Base-by-base conservation (phyloP, 2,113 vertebrate species). In the Poeciliopsis occidentalis region DNA sequence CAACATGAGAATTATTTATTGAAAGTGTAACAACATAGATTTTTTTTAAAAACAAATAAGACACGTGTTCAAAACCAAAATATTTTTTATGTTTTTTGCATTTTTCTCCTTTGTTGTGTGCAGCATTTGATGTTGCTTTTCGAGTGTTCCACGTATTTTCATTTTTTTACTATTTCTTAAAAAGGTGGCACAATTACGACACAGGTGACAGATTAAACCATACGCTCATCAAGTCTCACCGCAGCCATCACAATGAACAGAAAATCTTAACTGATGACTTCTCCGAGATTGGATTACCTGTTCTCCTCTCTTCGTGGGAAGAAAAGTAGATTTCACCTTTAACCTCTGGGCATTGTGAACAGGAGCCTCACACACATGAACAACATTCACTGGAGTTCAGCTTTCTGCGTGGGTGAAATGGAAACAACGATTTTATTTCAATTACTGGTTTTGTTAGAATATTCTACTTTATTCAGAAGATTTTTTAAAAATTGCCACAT, bases 251-350 rank as follows among this genome's bases (percentile, higher is more conserved):
- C 91, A 92, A 88, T 84, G 84, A 83, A 76, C 73, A 79, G 75
- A 75, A 85, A 85, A 84, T 89, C 82, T 82, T 76, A 78, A 69
- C 69, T 44, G 39, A 57, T 92, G 90, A 94, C 91, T 90, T 94
- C 87, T 92, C 82, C 82, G 41, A 64, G 91, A 87, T 94, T 66
- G 29, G 68, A 86, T 94, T 92, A 89, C 91, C 81, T 73, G 57
- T 44, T 68, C 65, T 39, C 27, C 76, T 67, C 54, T 75, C 68
- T 83, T 75, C 57, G 6, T 79, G 60, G 60, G 74, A 88, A 80
- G 78, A 80, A 82, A 87, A 80, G 80, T 72, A 73, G 69, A 79
- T 79, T 79, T 89, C 72, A 88, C 90, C 89, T 89, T 80, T 91
- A 79, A 92, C 86, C 87, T 69, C 70, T 71, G 27, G 3, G 2